Conservation (phyloP, 2,888 invertebrate species). For the Callyntrura sp. region DNA sequence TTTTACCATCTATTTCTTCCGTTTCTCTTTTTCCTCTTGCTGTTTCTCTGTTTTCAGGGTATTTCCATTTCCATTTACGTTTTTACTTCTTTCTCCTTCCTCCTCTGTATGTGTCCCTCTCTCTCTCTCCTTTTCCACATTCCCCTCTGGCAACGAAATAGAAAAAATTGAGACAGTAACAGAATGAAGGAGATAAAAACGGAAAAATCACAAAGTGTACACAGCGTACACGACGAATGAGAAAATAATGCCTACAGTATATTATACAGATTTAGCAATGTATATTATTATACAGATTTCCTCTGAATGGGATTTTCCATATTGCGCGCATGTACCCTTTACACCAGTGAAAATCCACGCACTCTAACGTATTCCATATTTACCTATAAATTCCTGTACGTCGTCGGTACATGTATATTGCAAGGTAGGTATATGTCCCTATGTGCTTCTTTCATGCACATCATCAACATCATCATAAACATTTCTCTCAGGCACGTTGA, state of each 20-base stretch:
- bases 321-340: not conserved
- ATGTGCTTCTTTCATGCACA: not conserved
- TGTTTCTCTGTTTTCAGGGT: constrained; percentile 65
- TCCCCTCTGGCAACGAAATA: constrained; percentile 73
- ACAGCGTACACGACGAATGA: constrained; percentile 34
- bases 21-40: constrained; percentile 68
- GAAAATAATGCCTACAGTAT: constrained; percentile 38
- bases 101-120: constrained; percentile 9
- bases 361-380: no score
- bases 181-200: constrained; percentile 38
- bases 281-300: constrained; percentile 36
- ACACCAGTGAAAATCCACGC: not conserved
- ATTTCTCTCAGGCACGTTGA: constrained; percentile 19
- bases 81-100: constrained; percentile 40
- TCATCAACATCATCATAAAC: not conserved
- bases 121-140: constrained; percentile 61
- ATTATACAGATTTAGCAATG: constrained; percentile 37
- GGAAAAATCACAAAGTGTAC: constrained; percentile 31
- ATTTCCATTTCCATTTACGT: constrained; percentile 74
- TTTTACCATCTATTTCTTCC: constrained; percentile 82
- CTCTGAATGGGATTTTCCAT: constrained; percentile 18
- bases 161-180: constrained; percentile 49
- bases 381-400: not conserved
- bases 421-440: not conserved
- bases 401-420: not conserved